A percentile compares a stretch with the other conserved stretches of the same genome.
Evolutionary conservation across 1,140 invertebrate genomes (phyloP).

Genomic region (Patella vulgata): DNA sequence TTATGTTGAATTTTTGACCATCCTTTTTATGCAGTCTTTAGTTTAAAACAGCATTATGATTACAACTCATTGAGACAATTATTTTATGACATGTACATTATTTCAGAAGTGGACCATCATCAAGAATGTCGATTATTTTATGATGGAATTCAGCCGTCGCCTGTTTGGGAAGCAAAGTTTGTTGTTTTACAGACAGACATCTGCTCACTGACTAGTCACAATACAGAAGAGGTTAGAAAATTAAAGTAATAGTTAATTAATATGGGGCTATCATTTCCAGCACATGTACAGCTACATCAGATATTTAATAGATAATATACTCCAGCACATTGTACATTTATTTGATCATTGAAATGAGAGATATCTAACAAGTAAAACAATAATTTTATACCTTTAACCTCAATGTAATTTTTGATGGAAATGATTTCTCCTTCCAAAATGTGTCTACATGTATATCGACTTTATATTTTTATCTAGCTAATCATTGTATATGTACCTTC

Average conservation of each 20-base stretch:
- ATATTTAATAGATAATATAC: neutral
- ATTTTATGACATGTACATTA: too few species aligned
- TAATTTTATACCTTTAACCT: neutral
- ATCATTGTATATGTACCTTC: too few species aligned
- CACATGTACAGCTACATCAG: neutral
- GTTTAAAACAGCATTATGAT: too few species aligned
- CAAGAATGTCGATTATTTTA: constrained; percentile 12
- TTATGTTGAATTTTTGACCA: too few species aligned
- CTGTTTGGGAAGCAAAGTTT: constrained; percentile 85
- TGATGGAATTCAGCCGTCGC: constrained; percentile 57
- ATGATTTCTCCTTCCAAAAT: neutral
- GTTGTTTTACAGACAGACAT: constrained; percentile 88
- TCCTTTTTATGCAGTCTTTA: too few species aligned
- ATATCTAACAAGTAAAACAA: neutral
- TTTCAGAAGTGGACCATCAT: constrained; percentile 22
- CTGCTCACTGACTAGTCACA: constrained; percentile 84
- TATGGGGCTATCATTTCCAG: neutral
- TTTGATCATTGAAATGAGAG: neutral
- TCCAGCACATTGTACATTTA: neutral
- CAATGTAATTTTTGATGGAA: neutral
- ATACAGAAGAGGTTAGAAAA: constrained; percentile 88
- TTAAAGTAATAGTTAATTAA: neutral
- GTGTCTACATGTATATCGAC: too few species aligned
- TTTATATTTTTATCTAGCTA: too few species aligned
- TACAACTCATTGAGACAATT: too few species aligned